These are phyloP conservation scores for Muntiacus reevesi DNA, from an alignment of 2,113 vertebrate species.

Conservation along the genomic window DNA sequence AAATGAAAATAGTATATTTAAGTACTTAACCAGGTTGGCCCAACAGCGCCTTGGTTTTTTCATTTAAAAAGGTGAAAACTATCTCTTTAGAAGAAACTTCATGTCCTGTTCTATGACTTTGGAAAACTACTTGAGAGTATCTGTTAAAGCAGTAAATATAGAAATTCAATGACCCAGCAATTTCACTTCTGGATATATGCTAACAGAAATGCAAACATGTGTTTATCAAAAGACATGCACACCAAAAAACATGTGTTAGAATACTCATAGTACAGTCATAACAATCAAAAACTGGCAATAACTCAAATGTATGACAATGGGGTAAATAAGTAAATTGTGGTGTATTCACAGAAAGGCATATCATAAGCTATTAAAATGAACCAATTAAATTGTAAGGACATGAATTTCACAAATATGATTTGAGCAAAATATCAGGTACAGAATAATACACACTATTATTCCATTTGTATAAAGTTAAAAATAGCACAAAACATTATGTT, in stretches of 20 bases:
- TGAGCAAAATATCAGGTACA: not conserved
- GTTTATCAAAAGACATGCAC: not conserved
- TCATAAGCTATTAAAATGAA: not conserved
- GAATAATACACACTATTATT: not conserved
- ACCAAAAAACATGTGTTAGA: not conserved
- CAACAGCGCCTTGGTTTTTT: not conserved
- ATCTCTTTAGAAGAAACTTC: not conserved
- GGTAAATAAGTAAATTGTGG: not conserved
- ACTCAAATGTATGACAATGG: not conserved
- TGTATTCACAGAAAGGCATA: not conserved
- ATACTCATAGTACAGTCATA: not conserved
- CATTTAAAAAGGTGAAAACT: not conserved
- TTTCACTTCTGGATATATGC: not conserved
- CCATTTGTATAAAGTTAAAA: not conserved
- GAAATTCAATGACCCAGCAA: not conserved
- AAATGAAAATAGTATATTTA: not conserved
- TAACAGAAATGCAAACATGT: not conserved
- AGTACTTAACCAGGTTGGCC: not conserved
- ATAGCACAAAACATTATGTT: not conserved
- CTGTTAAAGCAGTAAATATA: not conserved
- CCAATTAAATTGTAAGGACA: not conserved
- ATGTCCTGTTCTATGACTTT: not conserved
- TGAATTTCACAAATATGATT: slow-evolving; percentile 1
- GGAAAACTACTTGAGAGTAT: not conserved
- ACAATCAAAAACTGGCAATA: not conserved